phyloP scores from a whole-genome alignment of 2,797 vertebrate genomes.

The Malurus leucopterus region DNA sequence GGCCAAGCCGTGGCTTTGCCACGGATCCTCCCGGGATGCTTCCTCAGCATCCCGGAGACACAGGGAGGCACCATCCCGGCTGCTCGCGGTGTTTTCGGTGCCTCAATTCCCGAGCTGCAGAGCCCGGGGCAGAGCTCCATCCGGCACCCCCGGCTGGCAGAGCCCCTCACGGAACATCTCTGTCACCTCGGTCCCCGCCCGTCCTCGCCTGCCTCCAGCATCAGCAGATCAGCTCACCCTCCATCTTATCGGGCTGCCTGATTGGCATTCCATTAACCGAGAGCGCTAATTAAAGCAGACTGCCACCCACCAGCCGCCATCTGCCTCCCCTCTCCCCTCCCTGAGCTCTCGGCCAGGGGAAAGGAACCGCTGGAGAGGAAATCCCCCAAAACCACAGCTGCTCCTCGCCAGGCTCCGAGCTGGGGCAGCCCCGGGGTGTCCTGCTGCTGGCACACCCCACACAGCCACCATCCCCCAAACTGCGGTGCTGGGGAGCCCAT shows the following conservation, averaged over 20 bases:
- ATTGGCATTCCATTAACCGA: slow-evolving; percentile 37
- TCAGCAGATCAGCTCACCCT: not conserved
- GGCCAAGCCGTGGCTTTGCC: not conserved
- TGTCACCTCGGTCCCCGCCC: rapidly evolving
- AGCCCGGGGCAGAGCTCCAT: not conserved
- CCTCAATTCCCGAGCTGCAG: not conserved
- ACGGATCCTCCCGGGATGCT: not conserved
- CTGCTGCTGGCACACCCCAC: not conserved
- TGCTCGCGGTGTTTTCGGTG: not conserved
- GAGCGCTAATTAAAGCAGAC: slow-evolving; percentile 46
- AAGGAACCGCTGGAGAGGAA: not conserved
- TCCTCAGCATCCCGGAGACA: not conserved
- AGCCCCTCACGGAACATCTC: not conserved
- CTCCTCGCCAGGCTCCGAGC: not conserved
- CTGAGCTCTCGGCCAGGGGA: not conserved
- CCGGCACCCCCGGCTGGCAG: not conserved
- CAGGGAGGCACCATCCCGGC: not conserved
- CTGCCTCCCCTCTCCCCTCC: slow-evolving; percentile 36
- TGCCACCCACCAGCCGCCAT: slow-evolving; percentile 30
- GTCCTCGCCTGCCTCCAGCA: not conserved
- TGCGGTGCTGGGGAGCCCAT: not conserved
- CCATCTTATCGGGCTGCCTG: not conserved
- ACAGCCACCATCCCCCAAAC: not conserved
- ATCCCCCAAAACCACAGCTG: not conserved
- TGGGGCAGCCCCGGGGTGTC: not conserved